Percentiles rank a stretch among this genome's conserved stretches.
Conservation (phyloP, 2,113 vertebrate genomes). For the Pteropus alecto region DNA sequence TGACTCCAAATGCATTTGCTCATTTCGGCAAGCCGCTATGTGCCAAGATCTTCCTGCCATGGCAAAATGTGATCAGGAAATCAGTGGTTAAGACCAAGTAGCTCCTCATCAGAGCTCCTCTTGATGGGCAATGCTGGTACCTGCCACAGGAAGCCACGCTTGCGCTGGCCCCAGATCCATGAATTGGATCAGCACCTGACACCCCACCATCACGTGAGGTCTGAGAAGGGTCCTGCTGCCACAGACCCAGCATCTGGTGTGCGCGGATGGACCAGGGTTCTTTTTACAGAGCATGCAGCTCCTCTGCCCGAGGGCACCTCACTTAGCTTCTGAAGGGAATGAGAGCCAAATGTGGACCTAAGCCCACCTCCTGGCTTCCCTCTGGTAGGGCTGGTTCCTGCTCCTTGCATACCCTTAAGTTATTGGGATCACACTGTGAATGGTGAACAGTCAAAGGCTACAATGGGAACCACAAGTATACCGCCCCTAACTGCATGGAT, state of each 20-base stretch:
- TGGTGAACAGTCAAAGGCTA: neutral
- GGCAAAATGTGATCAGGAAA: neutral
- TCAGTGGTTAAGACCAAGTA: neutral
- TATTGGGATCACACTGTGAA: neutral
- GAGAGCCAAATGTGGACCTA: neutral
- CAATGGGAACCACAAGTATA: neutral
- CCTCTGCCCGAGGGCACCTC: neutral
- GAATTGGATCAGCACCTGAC: neutral
- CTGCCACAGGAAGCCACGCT: neutral
- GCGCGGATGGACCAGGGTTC: neutral
- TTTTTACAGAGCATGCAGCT: neutral
- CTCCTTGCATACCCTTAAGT: neutral
- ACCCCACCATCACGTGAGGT: neutral
- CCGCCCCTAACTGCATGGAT: too few relatives aligned
- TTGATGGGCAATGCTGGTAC: too few relatives aligned
- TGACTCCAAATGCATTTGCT: neutral
- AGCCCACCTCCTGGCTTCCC: fast-evolving
- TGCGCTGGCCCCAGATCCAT: neutral
- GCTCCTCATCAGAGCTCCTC: neutral
- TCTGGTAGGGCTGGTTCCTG: neutral
- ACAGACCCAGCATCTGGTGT: neutral
- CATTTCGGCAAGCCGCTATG: neutral
- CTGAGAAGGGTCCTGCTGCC: neutral
- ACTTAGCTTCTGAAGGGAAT: neutral
- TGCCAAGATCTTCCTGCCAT: neutral